phyloP scores from a whole-genome alignment of 1,140 invertebrate species.

The Lordiphosa collinella region DNA sequence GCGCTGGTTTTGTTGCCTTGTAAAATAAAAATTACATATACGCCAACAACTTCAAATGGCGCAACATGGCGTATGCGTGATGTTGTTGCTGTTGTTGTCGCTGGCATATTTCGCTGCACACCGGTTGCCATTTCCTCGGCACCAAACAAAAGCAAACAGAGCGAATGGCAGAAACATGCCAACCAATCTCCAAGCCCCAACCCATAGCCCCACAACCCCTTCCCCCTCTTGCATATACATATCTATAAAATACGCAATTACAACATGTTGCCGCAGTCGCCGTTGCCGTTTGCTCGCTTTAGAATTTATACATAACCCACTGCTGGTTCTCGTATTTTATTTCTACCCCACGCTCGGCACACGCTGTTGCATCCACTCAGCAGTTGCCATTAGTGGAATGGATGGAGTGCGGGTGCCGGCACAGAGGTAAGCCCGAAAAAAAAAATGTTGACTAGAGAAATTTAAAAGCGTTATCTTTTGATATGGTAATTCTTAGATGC shows the following conservation, averaged over 20 bases:
- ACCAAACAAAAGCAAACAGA: constrained; percentile 63
- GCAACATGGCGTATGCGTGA: constrained; percentile 65
- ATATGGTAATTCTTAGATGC: constrained; percentile 28
- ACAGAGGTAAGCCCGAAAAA: constrained; percentile 3
- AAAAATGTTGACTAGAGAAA: constrained; percentile 8
- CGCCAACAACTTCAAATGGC: constrained; percentile 70
- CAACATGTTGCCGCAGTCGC: constrained; percentile 69
- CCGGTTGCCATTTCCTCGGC: constrained; percentile 65
- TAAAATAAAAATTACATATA: constrained; percentile 76
- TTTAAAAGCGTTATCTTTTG: constrained; percentile 10
- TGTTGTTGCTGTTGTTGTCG: constrained; percentile 28
- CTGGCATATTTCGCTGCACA: constrained; percentile 62
- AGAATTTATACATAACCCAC: constrained; percentile 63
- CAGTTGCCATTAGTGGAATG: constrained; percentile 56
- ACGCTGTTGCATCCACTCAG: constrained; percentile 74
- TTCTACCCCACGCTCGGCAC: constrained; percentile 15
- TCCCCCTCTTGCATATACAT: constrained; percentile 13
- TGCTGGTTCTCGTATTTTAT: constrained; percentile 15
- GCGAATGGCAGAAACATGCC: constrained; percentile 41
- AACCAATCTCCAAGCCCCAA: not conserved
- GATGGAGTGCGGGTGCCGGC: constrained; percentile 3
- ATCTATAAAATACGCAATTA: constrained; percentile 77
- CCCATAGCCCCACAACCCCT: not conserved
- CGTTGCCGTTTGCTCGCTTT: constrained; percentile 44
- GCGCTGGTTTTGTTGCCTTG: constrained; percentile 43